Conservation (phyloP, 2,888 invertebrate genomes). For the Parnassius mnemosyne region DNA sequence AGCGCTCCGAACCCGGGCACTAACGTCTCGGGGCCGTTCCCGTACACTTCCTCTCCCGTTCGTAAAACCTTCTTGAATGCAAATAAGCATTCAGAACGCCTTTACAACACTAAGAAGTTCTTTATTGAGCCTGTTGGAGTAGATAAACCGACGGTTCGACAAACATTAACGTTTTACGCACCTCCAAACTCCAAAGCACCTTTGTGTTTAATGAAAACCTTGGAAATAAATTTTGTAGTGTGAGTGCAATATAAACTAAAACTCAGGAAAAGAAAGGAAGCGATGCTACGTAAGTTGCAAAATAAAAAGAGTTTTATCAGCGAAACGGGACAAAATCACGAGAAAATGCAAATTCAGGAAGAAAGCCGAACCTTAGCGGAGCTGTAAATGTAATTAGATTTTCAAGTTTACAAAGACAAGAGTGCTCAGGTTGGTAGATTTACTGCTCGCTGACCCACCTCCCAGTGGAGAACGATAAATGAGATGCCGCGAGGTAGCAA, state of each 20-base stretch:
- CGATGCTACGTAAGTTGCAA: constrained; percentile 31
- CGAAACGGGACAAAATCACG: constrained; percentile 57
- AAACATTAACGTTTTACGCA: constrained; percentile 52
- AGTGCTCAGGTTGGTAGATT: constrained; percentile 77
- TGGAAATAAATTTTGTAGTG: constrained; percentile 30
- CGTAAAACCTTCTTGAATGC: constrained; percentile 74
- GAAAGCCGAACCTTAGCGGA: constrained; percentile 69
- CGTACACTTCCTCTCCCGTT: constrained; percentile 69
- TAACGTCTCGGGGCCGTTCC: constrained; percentile 56
- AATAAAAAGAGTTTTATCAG: constrained; percentile 48
- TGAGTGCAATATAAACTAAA: constrained; percentile 25
- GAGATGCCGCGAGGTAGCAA: constrained; percentile 75
- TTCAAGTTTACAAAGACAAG: constrained; percentile 79
- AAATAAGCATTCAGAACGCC: constrained; percentile 77
- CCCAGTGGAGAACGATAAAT: constrained; percentile 74
- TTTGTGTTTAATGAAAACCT: constrained; percentile 15
- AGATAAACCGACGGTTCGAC: constrained; percentile 59
- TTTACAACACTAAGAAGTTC: constrained; percentile 72
- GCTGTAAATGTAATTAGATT: constrained; percentile 80
- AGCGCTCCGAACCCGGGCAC: constrained; percentile 53
- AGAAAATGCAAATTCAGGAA: constrained; percentile 70
- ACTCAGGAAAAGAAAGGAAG: constrained; percentile 21
- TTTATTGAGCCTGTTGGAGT: constrained; percentile 71
- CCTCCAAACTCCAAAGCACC: constrained; percentile 33
- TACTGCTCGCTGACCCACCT: constrained; percentile 77